Conservation (phyloP, 2,888 invertebrate genomes). For the Troilus luridus region DNA sequence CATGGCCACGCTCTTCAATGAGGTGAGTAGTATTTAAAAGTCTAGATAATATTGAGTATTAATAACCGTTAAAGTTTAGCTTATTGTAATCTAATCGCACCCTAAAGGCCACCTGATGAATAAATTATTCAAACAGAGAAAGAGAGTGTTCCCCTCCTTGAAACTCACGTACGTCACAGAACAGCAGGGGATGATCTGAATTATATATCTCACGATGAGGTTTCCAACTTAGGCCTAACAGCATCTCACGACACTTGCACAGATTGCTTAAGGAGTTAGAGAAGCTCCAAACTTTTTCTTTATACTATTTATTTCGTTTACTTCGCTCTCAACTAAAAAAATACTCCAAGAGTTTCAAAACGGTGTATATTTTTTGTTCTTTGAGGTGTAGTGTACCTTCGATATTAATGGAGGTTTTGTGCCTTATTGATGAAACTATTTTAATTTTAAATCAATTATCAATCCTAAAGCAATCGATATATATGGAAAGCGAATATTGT, state of each 20-base stretch:
- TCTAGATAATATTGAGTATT: background rate
- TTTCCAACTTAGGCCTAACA: background rate
- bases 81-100: background rate
- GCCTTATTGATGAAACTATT: no score
- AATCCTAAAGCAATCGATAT: no score
- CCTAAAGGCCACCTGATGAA: background rate
- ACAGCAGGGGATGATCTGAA: background rate
- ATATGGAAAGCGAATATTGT: no score
- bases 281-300: no score
- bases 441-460: no score
- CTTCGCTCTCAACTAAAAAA: no score
- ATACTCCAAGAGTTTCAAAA: no score
- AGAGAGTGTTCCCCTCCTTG: background rate
- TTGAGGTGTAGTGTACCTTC: no score
- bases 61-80: background rate
- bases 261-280: no score
- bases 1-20: constrained; percentile 67
- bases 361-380: no score
- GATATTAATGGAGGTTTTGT: no score
- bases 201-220: background rate
- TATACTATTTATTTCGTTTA: no score
- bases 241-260: background rate
- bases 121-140: background rate
- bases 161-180: background rate
- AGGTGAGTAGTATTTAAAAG: constrained; percentile 65